Conservation (phyloP, 2,888 invertebrate genomes). For the Meghimatium bilineatum region DNA sequence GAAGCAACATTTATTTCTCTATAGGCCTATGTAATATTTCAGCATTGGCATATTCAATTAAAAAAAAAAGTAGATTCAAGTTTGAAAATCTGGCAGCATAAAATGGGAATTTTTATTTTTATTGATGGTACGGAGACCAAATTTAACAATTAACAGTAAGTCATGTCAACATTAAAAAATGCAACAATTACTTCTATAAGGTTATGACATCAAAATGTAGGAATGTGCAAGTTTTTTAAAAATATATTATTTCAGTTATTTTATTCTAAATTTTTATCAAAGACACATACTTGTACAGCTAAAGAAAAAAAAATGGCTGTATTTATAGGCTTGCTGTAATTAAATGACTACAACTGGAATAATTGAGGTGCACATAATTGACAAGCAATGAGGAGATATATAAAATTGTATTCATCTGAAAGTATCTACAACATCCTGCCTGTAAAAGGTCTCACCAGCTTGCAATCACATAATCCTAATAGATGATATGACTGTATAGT, state of each 20-base stretch:
- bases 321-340: background rate
- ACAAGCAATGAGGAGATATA: background rate
- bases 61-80: too few relatives aligned
- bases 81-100: background rate
- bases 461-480: too few relatives aligned
- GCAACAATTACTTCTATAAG: background rate
- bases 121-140: background rate
- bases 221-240: background rate
- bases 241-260: background rate
- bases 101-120: slow-evolving; percentile 5
- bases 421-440: too few relatives aligned
- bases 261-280: background rate
- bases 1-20: slow-evolving; percentile 32
- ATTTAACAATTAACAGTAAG: background rate
- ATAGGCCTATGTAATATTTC: slow-evolving; percentile 1
- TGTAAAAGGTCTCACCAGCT: too few relatives aligned
- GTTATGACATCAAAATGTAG: slow-evolving; percentile 17
- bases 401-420: too few relatives aligned
- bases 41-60: background rate
- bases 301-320: background rate
- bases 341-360: background rate
- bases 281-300: slow-evolving; percentile 6
- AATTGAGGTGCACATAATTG: background rate
- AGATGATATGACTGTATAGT: too few relatives aligned
- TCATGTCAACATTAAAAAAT: background rate